Percentiles rank a stretch among this genome's conserved stretches.
Conservation (phyloP, 2,888 invertebrate species). For the Sisyra terminalis region DNA sequence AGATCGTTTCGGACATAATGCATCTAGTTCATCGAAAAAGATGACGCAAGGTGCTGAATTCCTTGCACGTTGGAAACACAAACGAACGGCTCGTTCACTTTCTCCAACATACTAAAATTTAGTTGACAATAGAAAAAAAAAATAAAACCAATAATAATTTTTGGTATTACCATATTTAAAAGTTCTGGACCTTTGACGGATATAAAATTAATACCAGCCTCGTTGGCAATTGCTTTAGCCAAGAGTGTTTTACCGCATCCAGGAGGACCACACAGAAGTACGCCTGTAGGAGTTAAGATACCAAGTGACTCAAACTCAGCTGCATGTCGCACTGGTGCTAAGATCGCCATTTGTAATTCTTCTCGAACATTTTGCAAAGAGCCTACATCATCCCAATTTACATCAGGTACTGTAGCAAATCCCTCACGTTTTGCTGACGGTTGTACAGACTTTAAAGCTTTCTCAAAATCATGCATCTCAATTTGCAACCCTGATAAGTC, state of each 20-base stretch:
- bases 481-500: constrained; percentile 49
- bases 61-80: constrained; percentile 84
- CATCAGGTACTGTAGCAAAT: constrained; percentile 93
- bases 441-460: constrained; percentile 66
- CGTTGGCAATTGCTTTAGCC: constrained; percentile 97
- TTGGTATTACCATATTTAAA: constrained; percentile 87
- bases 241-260: constrained; percentile 92
- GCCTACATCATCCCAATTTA: constrained; percentile 94
- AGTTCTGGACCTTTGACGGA: constrained; percentile 98
- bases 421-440: constrained; percentile 94
- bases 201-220: constrained; percentile 96
- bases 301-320: constrained; percentile 66
- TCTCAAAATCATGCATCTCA: constrained; percentile 56
- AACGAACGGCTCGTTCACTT: constrained; percentile 92
- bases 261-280: constrained; percentile 91
- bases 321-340: constrained; percentile 82
- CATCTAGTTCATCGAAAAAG: constrained; percentile 97
- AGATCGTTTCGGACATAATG: constrained; percentile 79
- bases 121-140: too few relatives aligned
- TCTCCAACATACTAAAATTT: constrained; percentile 85
- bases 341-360: constrained; percentile 77
- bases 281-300: constrained; percentile 68
- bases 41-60: constrained; percentile 96
- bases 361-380: constrained; percentile 75
- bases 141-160: too few relatives aligned